These are phyloP conservation scores for Drosophila emarginata DNA, from an alignment of 2,888 invertebrate genomes.

Conservation along the genomic window DNA sequence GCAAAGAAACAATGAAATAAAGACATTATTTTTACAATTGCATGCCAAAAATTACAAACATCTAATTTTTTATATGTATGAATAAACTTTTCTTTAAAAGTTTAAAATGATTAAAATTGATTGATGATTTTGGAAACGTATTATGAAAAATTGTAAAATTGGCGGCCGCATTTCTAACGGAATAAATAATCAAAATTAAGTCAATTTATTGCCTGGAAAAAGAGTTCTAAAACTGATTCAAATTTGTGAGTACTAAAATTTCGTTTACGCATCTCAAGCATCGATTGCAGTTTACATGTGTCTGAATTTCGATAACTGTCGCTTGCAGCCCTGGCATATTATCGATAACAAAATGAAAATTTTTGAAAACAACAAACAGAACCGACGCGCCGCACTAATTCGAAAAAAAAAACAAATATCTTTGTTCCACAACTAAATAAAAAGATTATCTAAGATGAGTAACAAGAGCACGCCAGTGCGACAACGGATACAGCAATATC, in stretches of 20 bases:
- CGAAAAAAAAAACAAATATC: slow-evolving; percentile 47
- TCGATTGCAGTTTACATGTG: neutral
- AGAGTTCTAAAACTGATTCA: too few relatives aligned
- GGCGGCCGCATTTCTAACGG: too few relatives aligned
- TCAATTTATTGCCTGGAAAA: too few relatives aligned
- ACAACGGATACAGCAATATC: slow-evolving; percentile 62
- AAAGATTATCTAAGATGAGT: slow-evolving; percentile 47
- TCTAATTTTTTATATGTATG: too few relatives aligned
- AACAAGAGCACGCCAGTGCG: slow-evolving; percentile 63
- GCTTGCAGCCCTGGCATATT: slow-evolving; percentile 23
- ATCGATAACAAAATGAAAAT: slow-evolving; percentile 45
- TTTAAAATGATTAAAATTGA: too few relatives aligned
- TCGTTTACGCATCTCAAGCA: neutral
- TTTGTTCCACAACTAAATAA: slow-evolving; percentile 17
- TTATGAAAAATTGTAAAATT: too few relatives aligned
- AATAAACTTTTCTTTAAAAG: too few relatives aligned
- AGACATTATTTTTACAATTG: slow-evolving; percentile 5
- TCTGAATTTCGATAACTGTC: neutral
- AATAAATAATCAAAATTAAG: too few relatives aligned
- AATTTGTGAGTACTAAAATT: too few relatives aligned
- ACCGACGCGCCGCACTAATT: slow-evolving; percentile 67
- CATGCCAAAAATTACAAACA: too few relatives aligned
- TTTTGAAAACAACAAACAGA: slow-evolving; percentile 63
- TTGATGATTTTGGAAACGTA: too few relatives aligned
- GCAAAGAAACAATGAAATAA: neutral